Base-by-base conservation (phyloP, 2,888 invertebrate genomes). In the Cybosia mesomella region DNA sequence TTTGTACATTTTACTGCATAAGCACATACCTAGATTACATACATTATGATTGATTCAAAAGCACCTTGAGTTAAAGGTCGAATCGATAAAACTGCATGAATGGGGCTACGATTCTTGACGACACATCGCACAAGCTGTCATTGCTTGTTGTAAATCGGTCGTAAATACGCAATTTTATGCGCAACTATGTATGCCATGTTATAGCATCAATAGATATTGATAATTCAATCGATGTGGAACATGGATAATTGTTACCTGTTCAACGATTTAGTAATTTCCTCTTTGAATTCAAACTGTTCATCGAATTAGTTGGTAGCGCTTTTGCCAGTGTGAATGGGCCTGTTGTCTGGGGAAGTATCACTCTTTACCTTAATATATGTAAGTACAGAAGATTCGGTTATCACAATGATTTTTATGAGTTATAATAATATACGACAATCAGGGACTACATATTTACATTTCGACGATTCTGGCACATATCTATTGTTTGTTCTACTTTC, bases 51-150 rank as follows among this genome's bases (percentile, higher is more conserved):
- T 80, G 81, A 77, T 81, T 78, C 75, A 68, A 75, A 77, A 79
- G 75, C 69, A 73, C 82, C 82, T 81, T 82, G 80, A 78, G 72
- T 68, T 70, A 77, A 82, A 87, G 86, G 86, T 79, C 83, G 73
- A 54, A 81, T 82, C 82, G 76, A 85, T 87, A 84, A 82, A 83
- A 76, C 61, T 3, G 28, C 60, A 73, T 80, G 75, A 71, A 75
- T 74, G 71, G 73, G 71, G 57, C 66, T 76, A 73, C 71, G 70
- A 77, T 81, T 75, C 72, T 75, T 70, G 79, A 77, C 75, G 70
- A 79, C 76, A 81, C 77, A 81, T 79, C 72, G 69, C 64, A 63
- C 66, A 70, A 77, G 69, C 64, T 61, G 66, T 71, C 72, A 81
- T 81, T 76, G 78, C 75, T 73, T 75, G 73, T 71, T 71, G 79